A percentile compares a stretch with the other conserved stretches of the same genome.
These are phyloP conservation scores for cattle (Bos taurus) DNA, from an alignment of 2,113 vertebrate species.

Conservation along the genomic window DNA sequence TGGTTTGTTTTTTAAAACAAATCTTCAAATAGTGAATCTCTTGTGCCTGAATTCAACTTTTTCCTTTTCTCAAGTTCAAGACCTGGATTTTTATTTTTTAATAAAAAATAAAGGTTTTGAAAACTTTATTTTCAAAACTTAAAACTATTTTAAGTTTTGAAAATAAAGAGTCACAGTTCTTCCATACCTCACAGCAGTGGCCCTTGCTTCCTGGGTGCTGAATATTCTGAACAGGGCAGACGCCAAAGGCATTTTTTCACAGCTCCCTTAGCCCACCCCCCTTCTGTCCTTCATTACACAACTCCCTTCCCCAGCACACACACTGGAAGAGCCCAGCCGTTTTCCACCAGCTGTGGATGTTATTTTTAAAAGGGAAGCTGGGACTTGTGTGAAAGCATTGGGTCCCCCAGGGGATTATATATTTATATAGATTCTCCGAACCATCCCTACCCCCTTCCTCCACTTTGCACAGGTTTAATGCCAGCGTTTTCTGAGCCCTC, in stretches of 20 bases:
- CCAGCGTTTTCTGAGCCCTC: neutral
- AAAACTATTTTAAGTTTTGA: neutral
- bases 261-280: neutral
- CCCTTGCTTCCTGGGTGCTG: neutral
- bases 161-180: neutral
- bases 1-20: neutral
- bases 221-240: neutral
- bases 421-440: slow-evolving; percentile 48
- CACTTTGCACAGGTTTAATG: neutral
- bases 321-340: neutral
- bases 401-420: slow-evolving; percentile 42
- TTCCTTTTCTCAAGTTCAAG: neutral
- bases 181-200: no score
- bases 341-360: slow-evolving; percentile 68
- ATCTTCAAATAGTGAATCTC: neutral
- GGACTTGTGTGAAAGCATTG: slow-evolving; percentile 35
- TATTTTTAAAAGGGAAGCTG: slow-evolving; percentile 75
- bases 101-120: no score
- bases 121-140: no score
- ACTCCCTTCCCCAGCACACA: neutral
- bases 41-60: neutral
- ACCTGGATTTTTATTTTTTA: neutral
- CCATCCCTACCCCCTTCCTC: neutral
- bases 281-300: neutral
- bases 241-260: neutral